Evolutionary conservation across 2,113 vertebrate species (phyloP), one percentile per base, ranked within the genome.

Genomic region (Apteryx owenii): DNA sequence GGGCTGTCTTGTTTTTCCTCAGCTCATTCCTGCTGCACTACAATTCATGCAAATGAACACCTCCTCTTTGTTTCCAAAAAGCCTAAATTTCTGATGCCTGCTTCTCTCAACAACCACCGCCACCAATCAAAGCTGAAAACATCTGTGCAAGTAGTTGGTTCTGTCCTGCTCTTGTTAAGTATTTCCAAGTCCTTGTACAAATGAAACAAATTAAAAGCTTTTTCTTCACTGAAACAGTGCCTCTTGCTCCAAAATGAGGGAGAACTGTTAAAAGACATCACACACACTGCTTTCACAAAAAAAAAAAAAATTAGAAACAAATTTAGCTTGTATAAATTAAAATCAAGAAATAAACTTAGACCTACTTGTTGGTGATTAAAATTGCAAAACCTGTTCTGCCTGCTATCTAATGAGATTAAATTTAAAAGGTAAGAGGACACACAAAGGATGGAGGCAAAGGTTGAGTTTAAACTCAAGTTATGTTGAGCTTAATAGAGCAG

Each of bases 401-500:
- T 62, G 12, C 16, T 26, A 16, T 28, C 50, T 79, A 38, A 40
- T 2, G 5, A 38, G 13, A 36, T 20, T 6, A 79, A 53, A 26
- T 68, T 81, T n/a, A 81, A 91, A 62, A 4, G 10, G 42, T 38
- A 54, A 0, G 0, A 72, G 5, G 31, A 2, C 60, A 20, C 14
- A 31, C 7, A 82, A 86, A 76, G 42, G 25, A 56, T 60, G 36
- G 12, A 60, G 12, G 8, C 3, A 20, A 89, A 82, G 2, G 21
- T 75, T 64, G 40, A 84, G 72, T 90, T 65, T 85, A 65, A 84
- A 78, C 77, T 88, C 4, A 33, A 17, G 14, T 36, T 85, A 65
- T 33, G 8, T 16, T 66, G 9, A 48, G 5, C 8, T 93, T 89
- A 81, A 38, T 33, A 78, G 66, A 91, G 50, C 11, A 22, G 26